These are phyloP conservation scores for Diglossa cyanea DNA, from an alignment of 2,797 vertebrate species.

Conservation along the genomic window DNA sequence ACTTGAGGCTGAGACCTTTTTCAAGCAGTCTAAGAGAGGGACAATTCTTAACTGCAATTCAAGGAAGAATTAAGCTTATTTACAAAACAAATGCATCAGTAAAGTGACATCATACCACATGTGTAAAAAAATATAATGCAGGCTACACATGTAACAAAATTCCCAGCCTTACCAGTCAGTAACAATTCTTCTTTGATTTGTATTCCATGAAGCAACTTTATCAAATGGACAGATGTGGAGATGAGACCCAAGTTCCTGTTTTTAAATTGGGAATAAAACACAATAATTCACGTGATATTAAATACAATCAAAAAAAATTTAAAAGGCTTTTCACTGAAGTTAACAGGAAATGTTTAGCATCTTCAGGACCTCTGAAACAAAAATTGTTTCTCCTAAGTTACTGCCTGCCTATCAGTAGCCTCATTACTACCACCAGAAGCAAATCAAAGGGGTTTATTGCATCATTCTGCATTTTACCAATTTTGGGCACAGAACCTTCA, in stretches of 20 bases:
- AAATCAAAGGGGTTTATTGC: not conserved
- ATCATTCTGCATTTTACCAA: not conserved
- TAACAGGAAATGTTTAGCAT: not conserved
- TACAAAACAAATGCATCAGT: not conserved
- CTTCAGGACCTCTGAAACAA: not conserved
- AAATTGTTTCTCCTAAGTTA: not conserved
- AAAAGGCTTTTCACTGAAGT: not conserved
- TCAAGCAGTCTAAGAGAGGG: not conserved
- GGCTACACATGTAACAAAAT: not conserved
- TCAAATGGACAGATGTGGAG: slow-evolving; percentile 62
- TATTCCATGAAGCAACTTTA: slow-evolving; percentile 70
- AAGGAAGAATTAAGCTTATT: not conserved
- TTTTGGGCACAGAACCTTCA: not conserved
- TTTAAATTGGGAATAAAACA: not conserved
- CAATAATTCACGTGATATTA: not conserved
- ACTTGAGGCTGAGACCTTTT: not conserved
- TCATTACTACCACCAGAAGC: not conserved
- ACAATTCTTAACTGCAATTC: not conserved
- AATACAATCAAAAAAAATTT: not conserved
- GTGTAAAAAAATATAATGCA: accelerated
- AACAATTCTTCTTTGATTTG: slow-evolving; percentile 61
- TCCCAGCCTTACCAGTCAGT: slow-evolving; percentile 68
- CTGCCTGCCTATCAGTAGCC: not conserved
- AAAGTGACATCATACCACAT: not conserved
- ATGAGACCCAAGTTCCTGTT: slow-evolving; percentile 75